Base-by-base conservation (phyloP, 2,797 vertebrate genomes). In the Hippoglossus hippoglossus region DNA sequence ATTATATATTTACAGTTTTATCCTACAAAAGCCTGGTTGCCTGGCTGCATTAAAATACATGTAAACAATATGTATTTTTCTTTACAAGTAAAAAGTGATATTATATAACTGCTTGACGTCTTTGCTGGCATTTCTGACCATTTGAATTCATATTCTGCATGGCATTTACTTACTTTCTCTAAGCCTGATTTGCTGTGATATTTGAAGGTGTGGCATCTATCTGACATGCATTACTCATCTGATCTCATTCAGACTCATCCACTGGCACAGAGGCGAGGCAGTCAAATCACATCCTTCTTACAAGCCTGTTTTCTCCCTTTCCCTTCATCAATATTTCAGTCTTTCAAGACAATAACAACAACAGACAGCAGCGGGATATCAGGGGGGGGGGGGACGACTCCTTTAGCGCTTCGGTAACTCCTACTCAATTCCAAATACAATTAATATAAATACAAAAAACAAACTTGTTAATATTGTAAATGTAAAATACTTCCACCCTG, bases 351-450 rank as follows among this genome's bases (percentile, higher is more conserved):
- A n/a, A 22, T 34, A 41, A 67, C 69, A 81, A 67, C 71, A 78
- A 60, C 69, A 79, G 63, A 79, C 82, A 81, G 85, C 83, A n/a
- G 34, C 24, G 25, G 87, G 82, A 69, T 85, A 73, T 79, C 47
- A 34, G 66, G 36, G 10, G 53, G 62, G 31, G 47, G 68, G 65
- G 60, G 24, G 55, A 63, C 55, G 57, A 67, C 36, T 13, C 36
- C 36, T 39, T 4, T 4, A 39, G 36, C 12, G 5, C 25, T 56
- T n/a, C 28, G 4, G 16, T 39, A 3, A 57, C 41, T 66, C 41
- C 13, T 8, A 3, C 15, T 7, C 0, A 22, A 36, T 6, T 7
- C 6, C 24, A 10, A 6, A 18, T 11, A n/a, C 5, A n/a, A 5
- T 31, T 21, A 19, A 54, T 12, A n/a, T 3, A 1, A 44, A 44